Percentiles rank a stretch among this genome's conserved stretches.
These are phyloP conservation scores for Nothura maculosa DNA, from an alignment of 2,797 vertebrate species.

Conservation along the genomic window DNA sequence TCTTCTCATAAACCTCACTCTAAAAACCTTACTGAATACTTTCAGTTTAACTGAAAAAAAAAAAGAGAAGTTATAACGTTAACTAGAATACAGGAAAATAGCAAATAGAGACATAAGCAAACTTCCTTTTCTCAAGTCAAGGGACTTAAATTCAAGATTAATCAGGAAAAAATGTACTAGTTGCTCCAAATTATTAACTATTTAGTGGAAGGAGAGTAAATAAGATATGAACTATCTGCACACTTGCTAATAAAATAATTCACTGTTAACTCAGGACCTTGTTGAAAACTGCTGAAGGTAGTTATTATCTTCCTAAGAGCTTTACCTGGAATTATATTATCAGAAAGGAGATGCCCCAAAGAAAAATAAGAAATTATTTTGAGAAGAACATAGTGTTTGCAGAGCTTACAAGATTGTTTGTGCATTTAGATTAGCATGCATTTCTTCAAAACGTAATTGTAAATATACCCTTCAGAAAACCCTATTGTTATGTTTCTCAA, in stretches of 20 bases:
- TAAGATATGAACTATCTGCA: neutral
- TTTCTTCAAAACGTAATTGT: neutral
- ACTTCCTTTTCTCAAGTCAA: neutral
- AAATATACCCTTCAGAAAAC: conserved; percentile 45
- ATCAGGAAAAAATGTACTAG: conserved; percentile 25
- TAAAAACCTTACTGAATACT: neutral
- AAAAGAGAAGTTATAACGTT: neutral
- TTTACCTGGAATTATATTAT: neutral
- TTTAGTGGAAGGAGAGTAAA: conserved; percentile 1
- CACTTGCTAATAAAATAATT: conserved; percentile 10
- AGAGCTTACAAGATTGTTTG: neutral
- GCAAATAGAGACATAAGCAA: neutral
- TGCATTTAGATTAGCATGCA: conserved; percentile 22
- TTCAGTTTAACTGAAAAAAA: neutral
- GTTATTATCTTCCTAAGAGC: conserved; percentile 38
- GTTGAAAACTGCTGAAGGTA: neutral
- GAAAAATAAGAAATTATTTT: neutral
- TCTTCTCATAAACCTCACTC: neutral
- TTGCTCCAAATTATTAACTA: neutral
- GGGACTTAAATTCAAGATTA: conserved; percentile 1
- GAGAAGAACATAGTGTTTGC: fast-evolving
- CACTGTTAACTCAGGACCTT: neutral
- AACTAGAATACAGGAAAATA: neutral
- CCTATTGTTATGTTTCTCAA: conserved; percentile 22
- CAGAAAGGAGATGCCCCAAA: neutral